Base-by-base conservation (phyloP, 2,797 vertebrate species). In the Agapornis canus region DNA sequence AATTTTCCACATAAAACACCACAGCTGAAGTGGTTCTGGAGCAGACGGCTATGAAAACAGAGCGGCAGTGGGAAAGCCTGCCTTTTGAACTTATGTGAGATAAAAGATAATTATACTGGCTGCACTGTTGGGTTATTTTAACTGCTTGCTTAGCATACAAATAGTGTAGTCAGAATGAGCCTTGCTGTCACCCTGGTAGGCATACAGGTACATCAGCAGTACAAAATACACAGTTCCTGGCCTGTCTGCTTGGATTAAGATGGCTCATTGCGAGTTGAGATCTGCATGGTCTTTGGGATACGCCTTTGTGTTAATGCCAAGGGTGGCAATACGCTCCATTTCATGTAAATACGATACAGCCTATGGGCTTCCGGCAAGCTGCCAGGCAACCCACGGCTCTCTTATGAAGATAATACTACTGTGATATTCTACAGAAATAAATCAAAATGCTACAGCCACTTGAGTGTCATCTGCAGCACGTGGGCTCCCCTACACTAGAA, bases 1-100 rank as follows among this genome's bases (percentile, higher is more conserved):
- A 84, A 94, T 95, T 96, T 94, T 89, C 92, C 68, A 81, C 71
- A 60, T 60, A 90, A 95, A 95, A 73, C 75, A 83, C 32, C 10
- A 56, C 66, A 75, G 75, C 51, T 79, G 86, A 89, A 91, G 76
- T 68, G 69, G 52, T 48, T 96, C 39, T 95, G 76, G 64, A 91
- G 82, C 43, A 96, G 94, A 89, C 13, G 0, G 61, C 82, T 80
- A 80, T 66, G 82, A 89, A 95, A 87, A 83, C 49, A 57, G 89
- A 82, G 42, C 15, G 45, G 79, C 54, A 82, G 65, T 90, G 85
- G 94, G 66, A 92, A 83, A 88, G 92, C 57, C 82, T 84, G 91
- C 69, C 72, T 86, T 89, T 51, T 93, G 92, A 94, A 94, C 86
- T 83, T 84, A 22, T 82, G 81, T 76, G 82, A 86, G 88, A 95